These are phyloP conservation scores for Drosophila repletoides DNA, from an alignment of 1,140 invertebrate genomes.

Conservation along the genomic window DNA sequence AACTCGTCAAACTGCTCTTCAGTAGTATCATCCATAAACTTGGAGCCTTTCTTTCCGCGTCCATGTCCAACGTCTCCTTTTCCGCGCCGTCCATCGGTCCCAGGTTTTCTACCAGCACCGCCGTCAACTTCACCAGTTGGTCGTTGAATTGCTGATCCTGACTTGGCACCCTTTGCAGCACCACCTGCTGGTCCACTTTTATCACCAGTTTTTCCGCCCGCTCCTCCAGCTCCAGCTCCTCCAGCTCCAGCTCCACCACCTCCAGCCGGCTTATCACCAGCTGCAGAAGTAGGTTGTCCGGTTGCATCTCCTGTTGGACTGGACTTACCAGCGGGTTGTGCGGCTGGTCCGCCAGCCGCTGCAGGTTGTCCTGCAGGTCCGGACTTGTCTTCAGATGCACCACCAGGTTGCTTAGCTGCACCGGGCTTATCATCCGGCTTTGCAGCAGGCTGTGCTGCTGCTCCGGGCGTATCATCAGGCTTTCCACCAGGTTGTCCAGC, in stretches of 20 bases:
- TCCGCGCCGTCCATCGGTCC: background rate
- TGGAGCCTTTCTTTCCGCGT: background rate
- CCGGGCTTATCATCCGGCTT: background rate
- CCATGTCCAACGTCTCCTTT: background rate
- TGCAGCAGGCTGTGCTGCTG: background rate
- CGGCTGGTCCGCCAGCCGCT: background rate
- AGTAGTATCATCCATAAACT: constrained; percentile 21
- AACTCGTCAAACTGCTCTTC: constrained; percentile 53
- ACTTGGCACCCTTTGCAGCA: background rate
- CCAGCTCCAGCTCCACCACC: background rate
- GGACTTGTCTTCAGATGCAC: background rate
- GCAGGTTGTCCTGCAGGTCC: background rate
- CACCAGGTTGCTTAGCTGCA: background rate
- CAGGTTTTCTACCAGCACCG: background rate
- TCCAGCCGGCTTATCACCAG: background rate
- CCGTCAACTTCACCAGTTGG: background rate
- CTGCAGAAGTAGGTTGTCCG: background rate
- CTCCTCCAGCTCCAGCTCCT: background rate
- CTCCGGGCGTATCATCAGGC: background rate
- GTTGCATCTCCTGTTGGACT: background rate
- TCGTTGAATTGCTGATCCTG: no score
- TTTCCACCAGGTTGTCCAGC: background rate
- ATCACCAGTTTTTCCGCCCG: background rate
- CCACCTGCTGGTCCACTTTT: background rate
- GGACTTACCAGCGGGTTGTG: background rate